These are phyloP conservation scores for Eilema depressum DNA, from an alignment of 2,888 invertebrate genomes.

Conservation along the genomic window DNA sequence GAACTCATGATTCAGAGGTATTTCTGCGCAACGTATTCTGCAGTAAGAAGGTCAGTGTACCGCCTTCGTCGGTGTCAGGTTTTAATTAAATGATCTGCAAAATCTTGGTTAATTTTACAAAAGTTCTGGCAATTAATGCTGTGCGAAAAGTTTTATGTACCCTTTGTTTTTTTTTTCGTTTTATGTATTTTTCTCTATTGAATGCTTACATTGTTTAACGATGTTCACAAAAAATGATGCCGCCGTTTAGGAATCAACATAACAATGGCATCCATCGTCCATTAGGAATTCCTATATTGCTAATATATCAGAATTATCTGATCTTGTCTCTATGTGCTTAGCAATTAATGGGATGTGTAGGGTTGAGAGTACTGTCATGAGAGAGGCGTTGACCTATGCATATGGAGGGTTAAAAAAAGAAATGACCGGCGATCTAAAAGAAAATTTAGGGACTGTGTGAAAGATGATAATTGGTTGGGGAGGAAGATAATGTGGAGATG, in stretches of 20 bases:
- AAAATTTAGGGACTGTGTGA: no score
- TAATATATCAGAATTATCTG: no score
- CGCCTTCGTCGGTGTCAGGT: background rate
- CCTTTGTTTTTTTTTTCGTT: slow-evolving; percentile 19
- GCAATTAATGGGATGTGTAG: no score
- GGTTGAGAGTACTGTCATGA: no score
- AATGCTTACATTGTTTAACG: slow-evolving; percentile 2
- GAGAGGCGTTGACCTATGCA: no score
- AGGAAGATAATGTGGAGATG: no score
- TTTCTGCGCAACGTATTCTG: slow-evolving; percentile 17
- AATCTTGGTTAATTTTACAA: background rate
- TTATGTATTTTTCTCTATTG: slow-evolving; percentile 14
- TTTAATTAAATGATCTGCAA: background rate
- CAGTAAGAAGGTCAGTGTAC: slow-evolving; percentile 2
- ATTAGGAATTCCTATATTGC: background rate
- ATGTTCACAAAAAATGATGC: background rate
- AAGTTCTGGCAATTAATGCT: slow-evolving; percentile 24
- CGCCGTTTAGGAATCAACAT: background rate
- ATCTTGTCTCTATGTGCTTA: no score
- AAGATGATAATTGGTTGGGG: no score
- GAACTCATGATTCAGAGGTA: background rate
- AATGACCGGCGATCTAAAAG: no score
- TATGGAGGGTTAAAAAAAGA: no score
- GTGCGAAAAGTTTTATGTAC: slow-evolving; percentile 33
- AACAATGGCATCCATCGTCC: background rate